These are phyloP conservation scores for Ochotona curzoniae DNA, from an alignment of 2,113 vertebrate species.

Conservation along the genomic window DNA sequence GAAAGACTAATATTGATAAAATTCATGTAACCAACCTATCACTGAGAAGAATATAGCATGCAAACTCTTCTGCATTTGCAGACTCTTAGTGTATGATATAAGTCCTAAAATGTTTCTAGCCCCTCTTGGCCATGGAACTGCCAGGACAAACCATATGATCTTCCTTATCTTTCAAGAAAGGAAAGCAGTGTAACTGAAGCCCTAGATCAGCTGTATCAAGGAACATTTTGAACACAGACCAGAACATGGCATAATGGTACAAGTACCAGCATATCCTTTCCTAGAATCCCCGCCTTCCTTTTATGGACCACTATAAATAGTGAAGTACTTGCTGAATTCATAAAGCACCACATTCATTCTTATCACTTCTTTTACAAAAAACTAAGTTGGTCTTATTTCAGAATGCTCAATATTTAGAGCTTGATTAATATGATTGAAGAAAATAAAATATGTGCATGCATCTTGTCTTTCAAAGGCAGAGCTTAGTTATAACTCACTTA, in stretches of 20 bases:
- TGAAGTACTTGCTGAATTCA: conserved; percentile 58
- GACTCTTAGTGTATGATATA: neutral
- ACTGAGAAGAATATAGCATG: neutral
- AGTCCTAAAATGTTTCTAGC: neutral
- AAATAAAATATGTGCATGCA: conserved; percentile 61
- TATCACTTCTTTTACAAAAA: conserved; percentile 62
- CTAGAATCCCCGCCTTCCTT: conserved; percentile 31
- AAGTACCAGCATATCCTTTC: neutral
- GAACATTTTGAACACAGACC: conserved; percentile 54
- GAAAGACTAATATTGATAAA: neutral
- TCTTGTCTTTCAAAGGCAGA: conserved; percentile 71
- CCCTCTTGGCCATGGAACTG: neutral
- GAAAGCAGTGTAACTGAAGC: neutral
- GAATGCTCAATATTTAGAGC: conserved; percentile 53
- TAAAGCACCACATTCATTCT: conserved; percentile 37
- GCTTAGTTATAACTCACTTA: conserved; percentile 56
- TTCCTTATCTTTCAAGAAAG: neutral
- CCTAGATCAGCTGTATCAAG: neutral
- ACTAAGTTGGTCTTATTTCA: conserved; percentile 59
- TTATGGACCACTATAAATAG: conserved; percentile 28
- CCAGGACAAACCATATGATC: neutral
- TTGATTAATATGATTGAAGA: conserved; percentile 57
- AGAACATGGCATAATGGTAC: neutral
- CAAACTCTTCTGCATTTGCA: neutral
- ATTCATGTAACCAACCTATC: neutral